Evolutionary conservation across 2,113 vertebrate species (phyloP).

Genomic region (Lampris incognitus): DNA sequence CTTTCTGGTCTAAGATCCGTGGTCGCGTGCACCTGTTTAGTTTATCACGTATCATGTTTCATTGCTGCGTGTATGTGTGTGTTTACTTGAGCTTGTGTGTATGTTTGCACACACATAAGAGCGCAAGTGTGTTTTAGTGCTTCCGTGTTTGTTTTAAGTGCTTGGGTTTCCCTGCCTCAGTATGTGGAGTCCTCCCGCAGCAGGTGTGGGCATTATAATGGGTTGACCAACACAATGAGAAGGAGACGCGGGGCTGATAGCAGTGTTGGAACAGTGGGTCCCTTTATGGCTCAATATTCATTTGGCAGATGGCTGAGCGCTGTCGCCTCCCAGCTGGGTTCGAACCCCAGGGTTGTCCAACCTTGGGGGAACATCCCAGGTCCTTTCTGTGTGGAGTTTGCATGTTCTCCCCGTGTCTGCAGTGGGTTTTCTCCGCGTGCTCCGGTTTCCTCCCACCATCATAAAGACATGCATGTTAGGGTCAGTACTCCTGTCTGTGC

Average conservation of each 20-base stretch:
- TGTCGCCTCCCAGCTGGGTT: too few relatives aligned
- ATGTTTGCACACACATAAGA: neutral
- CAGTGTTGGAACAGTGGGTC: conserved; percentile 49
- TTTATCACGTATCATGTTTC: conserved; percentile 21
- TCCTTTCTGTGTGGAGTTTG: too few relatives aligned
- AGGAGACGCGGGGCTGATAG: conserved; percentile 21
- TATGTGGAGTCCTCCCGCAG: conserved; percentile 38
- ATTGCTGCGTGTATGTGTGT: conserved; percentile 37
- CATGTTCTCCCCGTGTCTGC: too few relatives aligned
- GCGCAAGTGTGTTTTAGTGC: conserved; percentile 37
- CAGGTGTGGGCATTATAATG: conserved; percentile 68
- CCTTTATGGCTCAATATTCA: conserved; percentile 15
- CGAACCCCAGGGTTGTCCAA: too few relatives aligned
- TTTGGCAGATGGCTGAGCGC: too few relatives aligned
- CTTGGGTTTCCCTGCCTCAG: conserved; percentile 47
- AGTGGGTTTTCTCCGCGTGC: too few relatives aligned
- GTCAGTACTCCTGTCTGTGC: too few relatives aligned
- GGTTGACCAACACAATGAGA: conserved; percentile 49
- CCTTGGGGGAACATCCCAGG: too few relatives aligned
- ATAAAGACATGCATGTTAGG: too few relatives aligned
- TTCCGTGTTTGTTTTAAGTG: conserved; percentile 42
- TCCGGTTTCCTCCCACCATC: too few relatives aligned
- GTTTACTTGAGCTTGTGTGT: neutral
- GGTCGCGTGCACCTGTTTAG: conserved; percentile 57
- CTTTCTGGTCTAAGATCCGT: conserved; percentile 32